phyloP scores from a whole-genome alignment of 2,888 invertebrate species.

The Shargacucullia verbasci region DNA sequence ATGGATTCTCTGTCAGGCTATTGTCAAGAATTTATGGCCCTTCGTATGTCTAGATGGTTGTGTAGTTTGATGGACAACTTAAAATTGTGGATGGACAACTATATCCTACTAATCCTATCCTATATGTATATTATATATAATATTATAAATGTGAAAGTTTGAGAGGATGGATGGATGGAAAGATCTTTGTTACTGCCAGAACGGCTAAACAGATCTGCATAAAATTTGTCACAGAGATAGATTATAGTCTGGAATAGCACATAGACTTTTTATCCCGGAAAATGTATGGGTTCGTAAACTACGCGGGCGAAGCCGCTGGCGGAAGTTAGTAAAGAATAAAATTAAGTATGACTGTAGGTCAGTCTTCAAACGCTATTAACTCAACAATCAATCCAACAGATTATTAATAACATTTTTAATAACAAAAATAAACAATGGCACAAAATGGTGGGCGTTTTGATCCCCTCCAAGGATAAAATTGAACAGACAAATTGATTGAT shows the following conservation, averaged over 20 bases:
- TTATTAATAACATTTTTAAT: constrained; percentile 48
- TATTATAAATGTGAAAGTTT: too few relatives aligned
- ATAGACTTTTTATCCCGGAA: too few relatives aligned
- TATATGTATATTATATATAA: too few relatives aligned
- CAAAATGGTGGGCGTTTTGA: constrained; percentile 48
- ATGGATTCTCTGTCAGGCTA: constrained; percentile 27
- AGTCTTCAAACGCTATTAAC: constrained; percentile 14
- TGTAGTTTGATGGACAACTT: constrained; percentile 35
- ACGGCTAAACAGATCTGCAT: too few relatives aligned
- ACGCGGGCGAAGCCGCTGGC: too few relatives aligned
- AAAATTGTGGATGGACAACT: constrained; percentile 7
- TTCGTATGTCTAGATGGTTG: constrained; percentile 9
- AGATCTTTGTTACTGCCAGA: too few relatives aligned
- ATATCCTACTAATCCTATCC: too few relatives aligned
- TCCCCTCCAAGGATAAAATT: constrained; percentile 37
- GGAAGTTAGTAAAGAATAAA: neutral
- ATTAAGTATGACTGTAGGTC: constrained; percentile 21
- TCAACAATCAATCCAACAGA: constrained; percentile 25
- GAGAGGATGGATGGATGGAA: too few relatives aligned
- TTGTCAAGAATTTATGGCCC: constrained; percentile 39
- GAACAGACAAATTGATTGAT: constrained; percentile 74
- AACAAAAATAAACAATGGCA: constrained; percentile 48
- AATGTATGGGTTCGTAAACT: too few relatives aligned
- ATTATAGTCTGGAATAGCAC: too few relatives aligned
- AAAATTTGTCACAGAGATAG: too few relatives aligned